phyloP scores from a whole-genome alignment of 2,797 vertebrate species.

The Galagoides demidoff region DNA sequence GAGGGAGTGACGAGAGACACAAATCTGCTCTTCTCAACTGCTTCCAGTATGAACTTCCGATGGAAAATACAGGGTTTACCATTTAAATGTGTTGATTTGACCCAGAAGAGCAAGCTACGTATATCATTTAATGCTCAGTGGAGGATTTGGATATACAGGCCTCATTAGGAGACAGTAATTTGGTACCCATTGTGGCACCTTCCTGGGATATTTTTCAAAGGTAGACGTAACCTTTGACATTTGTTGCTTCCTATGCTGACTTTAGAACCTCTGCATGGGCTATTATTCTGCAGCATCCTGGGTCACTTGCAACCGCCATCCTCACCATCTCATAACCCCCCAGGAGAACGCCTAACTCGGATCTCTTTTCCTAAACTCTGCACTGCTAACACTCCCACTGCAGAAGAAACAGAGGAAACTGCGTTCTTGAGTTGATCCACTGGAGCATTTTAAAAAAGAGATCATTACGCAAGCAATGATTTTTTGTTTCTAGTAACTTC shows the following conservation, averaged over 20 bases:
- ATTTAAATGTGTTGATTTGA: background rate
- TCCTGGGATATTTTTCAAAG: background rate
- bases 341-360: background rate
- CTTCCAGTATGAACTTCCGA: background rate
- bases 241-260: background rate
- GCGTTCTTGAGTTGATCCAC: background rate
- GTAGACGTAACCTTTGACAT: background rate
- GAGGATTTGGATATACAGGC: background rate
- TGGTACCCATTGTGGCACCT: background rate
- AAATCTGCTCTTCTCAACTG: background rate
- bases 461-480: background rate
- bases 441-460: background rate
- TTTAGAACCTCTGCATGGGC: background rate
- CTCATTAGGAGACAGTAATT: background rate
- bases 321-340: no score
- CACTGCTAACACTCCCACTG: background rate
- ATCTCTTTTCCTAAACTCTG: background rate
- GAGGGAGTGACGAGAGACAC: accelerated
- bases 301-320: background rate
- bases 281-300: background rate
- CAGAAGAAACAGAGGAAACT: background rate
- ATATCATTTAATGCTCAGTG: background rate
- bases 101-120: background rate
- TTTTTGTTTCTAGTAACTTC: background rate
- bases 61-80: background rate